Evolutionary conservation across 2,888 invertebrate species (phyloP), one percentile per base, ranked within the genome.

Genomic region (Drosophila anceps): DNA sequence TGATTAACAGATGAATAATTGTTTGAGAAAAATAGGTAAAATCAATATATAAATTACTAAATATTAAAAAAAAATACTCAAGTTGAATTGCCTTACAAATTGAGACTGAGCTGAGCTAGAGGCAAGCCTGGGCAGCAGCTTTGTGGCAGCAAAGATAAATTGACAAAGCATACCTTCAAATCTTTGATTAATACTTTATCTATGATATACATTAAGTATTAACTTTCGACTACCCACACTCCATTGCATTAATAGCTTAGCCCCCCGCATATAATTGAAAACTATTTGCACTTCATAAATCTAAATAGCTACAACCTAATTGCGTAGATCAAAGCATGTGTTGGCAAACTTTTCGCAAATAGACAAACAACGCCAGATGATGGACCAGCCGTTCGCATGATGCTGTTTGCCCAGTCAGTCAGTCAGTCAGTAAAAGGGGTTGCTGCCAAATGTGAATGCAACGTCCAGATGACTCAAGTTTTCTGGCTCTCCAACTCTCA

Each of bases 311-410:
- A 68, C 53, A 62, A 39, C 50, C 35, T 46, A 65, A 66, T 60
- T 59, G 41, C 35, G 18, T 8, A 76, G 76, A 80, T 77, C 71
- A 77, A 80, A 58, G 65, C 35, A n/a, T 31, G 31, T 55, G 55
- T 55, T 61, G 18, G 54, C 20, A 60, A 58, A 58, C 55, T 71
- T 63, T 35, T 51, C 41, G 55, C 41, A 54, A 66, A 72, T 48
- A 64, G 10, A 5, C 27, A 39, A 41, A 44, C 18, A 48, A 7
- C 48, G 29, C 18, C 24, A 46, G 68, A 18, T 46, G 41, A 20
- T 37, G 54, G 50, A 35, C 41, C 31, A 44, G 1, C 37, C 65
- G 31, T 18, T 13, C 50, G 50, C 37, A 48, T 61, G 60, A 24
- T 39, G 58, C 48, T 73, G 74, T 63, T 67, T 75, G 77, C 46